Conservation (phyloP, 1,140 invertebrate species). For the Diploscapter pachys region DNA sequence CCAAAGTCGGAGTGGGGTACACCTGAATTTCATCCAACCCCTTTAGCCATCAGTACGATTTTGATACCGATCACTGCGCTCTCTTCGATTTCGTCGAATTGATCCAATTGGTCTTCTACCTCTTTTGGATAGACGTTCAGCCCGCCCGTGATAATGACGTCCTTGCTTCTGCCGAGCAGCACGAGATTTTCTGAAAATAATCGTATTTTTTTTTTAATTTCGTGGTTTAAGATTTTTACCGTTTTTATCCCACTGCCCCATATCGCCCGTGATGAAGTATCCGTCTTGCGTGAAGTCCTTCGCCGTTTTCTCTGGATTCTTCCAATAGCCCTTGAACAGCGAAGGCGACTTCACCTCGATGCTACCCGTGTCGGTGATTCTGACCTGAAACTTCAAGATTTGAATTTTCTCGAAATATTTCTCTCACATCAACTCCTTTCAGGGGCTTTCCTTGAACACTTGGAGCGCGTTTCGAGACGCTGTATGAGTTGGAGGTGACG, state of each 20-base stretch:
- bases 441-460: slow-evolving; percentile 45
- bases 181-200: slow-evolving; percentile 13
- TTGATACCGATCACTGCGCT: slow-evolving; percentile 49
- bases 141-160: slow-evolving; percentile 54
- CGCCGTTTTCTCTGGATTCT: slow-evolving; percentile 54
- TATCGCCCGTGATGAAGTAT: slow-evolving; percentile 55
- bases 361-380: slow-evolving; percentile 27
- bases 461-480: slow-evolving; percentile 41
- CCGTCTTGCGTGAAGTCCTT: slow-evolving; percentile 56
- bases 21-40: too few species aligned
- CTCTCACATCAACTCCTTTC: slow-evolving; percentile 11
- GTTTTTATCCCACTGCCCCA: slow-evolving; percentile 49
- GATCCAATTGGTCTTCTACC: slow-evolving; percentile 52
- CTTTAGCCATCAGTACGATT: neutral
- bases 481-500: slow-evolving; percentile 52
- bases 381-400: slow-evolving; percentile 5
- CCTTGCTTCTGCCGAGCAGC: slow-evolving; percentile 49
- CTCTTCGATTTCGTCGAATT: slow-evolving; percentile 45
- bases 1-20: slow-evolving; percentile 53
- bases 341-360: slow-evolving; percentile 47
- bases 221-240: slow-evolving; percentile 15
- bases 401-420: too few species aligned
- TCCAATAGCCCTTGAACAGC: slow-evolving; percentile 49
- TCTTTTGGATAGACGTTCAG: slow-evolving; percentile 58
- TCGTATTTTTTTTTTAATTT: neutral